Evolutionary conservation across 2,888 invertebrate genomes (phyloP).

Genomic region (Ditula angustiorana): DNA sequence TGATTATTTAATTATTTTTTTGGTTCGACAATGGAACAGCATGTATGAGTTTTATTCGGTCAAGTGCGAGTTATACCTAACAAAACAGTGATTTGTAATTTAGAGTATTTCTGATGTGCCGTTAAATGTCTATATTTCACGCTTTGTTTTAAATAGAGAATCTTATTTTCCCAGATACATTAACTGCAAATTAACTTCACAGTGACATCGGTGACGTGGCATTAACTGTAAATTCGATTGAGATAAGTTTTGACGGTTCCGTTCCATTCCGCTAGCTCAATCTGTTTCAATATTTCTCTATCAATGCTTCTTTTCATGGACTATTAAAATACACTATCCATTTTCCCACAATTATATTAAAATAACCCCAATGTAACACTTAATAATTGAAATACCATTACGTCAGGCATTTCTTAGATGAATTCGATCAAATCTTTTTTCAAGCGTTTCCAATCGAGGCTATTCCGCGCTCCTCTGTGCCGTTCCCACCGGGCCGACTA

Average conservation of each 20-base stretch:
- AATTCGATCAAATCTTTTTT: neutral
- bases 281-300: neutral
- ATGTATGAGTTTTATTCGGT: no score
- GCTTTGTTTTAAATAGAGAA: neutral
- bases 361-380: slow-evolving; percentile 15
- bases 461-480: neutral
- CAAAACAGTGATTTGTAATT: neutral
- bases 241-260: neutral
- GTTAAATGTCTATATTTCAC: neutral
- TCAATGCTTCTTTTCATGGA: neutral
- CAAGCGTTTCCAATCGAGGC: slow-evolving; percentile 3
- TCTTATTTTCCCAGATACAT: neutral
- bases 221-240: neutral
- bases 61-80: no score
- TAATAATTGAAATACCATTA: neutral
- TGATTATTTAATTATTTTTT: no score
- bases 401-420: neutral
- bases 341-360: slow-evolving; percentile 15
- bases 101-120: neutral
- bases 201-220: neutral
- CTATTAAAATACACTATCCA: neutral
- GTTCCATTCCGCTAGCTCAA: neutral
- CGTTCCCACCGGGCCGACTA: slow-evolving; percentile 6
- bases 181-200: slow-evolving; percentile 1
- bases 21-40: no score